Percentiles rank a stretch among this genome's conserved stretches.
These are phyloP conservation scores for Scophthalmus maximus DNA, from an alignment of 2,113 vertebrate genomes.

Conservation along the genomic window DNA sequence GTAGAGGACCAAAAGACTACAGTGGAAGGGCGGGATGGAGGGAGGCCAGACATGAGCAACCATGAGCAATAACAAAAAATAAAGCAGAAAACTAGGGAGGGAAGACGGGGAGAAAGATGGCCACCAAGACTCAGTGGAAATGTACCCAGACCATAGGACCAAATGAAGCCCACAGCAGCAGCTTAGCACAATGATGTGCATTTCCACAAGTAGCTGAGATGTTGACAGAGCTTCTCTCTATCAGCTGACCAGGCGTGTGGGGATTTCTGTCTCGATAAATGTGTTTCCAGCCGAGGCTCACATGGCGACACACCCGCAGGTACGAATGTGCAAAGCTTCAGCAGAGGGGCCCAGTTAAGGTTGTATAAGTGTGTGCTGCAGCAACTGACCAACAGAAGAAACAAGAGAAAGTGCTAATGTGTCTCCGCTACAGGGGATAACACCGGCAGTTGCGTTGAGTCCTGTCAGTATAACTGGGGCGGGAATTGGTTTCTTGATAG, in stretches of 20 bases:
- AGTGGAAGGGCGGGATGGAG: conserved; percentile 26
- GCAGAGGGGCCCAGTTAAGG: conserved; percentile 26
- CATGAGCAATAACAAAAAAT: conserved; percentile 34
- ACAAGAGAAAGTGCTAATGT: conserved; percentile 37
- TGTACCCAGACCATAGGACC: conserved; percentile 31
- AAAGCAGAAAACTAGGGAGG: conserved; percentile 5
- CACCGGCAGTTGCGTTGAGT: background rate
- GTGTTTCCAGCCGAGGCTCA: conserved; percentile 19
- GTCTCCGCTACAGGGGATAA: conserved; percentile 30
- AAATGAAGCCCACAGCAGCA: conserved; percentile 47
- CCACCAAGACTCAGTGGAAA: conserved; percentile 51
- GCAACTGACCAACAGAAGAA: conserved; percentile 1
- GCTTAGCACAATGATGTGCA: conserved; percentile 61
- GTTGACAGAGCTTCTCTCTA: conserved; percentile 37
- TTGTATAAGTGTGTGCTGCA: conserved; percentile 30
- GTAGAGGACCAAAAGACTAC: conserved; percentile 36
- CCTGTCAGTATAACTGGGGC: conserved; percentile 3
- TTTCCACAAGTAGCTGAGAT: conserved; percentile 65
- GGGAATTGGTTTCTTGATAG: background rate
- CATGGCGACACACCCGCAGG: conserved; percentile 15
- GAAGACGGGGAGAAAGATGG: background rate
- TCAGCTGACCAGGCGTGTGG: conserved; percentile 53
- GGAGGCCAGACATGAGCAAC: conserved; percentile 23
- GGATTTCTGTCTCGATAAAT: conserved; percentile 22
- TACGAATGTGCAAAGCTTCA: conserved; percentile 34